Percentiles rank a stretch among this genome's conserved stretches.
Evolutionary conservation across 2,888 invertebrate species (phyloP).

Genomic region (Torymus texanus): DNA sequence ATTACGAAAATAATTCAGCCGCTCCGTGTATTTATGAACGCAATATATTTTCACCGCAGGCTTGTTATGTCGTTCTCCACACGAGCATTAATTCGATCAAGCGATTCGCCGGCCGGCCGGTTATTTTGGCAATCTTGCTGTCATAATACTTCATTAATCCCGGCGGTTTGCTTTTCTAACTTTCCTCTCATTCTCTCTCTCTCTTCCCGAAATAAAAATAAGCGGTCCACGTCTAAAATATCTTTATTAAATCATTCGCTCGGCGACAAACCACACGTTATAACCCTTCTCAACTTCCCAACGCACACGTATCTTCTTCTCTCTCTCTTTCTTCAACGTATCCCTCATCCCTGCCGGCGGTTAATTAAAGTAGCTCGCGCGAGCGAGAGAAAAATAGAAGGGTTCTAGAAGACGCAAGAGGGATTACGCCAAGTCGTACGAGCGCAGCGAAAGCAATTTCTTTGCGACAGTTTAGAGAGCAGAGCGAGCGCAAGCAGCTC

Average conservation of each 20-base stretch:
- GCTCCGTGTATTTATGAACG: too few relatives aligned
- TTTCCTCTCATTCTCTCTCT: too few relatives aligned
- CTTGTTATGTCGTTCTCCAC: too few relatives aligned
- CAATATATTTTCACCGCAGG: too few relatives aligned
- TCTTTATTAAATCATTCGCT: constrained; percentile 21
- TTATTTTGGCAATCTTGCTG: neutral
- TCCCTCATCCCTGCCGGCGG: neutral
- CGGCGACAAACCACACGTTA: neutral
- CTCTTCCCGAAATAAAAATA: constrained; percentile 14
- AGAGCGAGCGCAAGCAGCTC: neutral
- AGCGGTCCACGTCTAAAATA: constrained; percentile 6
- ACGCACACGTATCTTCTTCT: too few relatives aligned
- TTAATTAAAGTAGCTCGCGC: constrained; percentile 34
- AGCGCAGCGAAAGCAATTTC: constrained; percentile 54
- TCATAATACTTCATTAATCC: too few relatives aligned
- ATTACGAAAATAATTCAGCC: too few relatives aligned
- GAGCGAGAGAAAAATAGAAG: constrained; percentile 35
- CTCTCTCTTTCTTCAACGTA: too few relatives aligned
- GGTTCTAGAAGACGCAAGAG: constrained; percentile 8
- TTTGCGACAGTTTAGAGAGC: constrained; percentile 52
- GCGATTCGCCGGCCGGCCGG: neutral
- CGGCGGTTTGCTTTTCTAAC: too few relatives aligned
- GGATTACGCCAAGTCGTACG: constrained; percentile 12
- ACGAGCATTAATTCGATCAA: neutral
- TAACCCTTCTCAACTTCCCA: neutral